Evolutionary conservation across 2,113 vertebrate genomes (phyloP), one percentile per base, ranked within the genome.

Genomic region (Serilophus lunatus): DNA sequence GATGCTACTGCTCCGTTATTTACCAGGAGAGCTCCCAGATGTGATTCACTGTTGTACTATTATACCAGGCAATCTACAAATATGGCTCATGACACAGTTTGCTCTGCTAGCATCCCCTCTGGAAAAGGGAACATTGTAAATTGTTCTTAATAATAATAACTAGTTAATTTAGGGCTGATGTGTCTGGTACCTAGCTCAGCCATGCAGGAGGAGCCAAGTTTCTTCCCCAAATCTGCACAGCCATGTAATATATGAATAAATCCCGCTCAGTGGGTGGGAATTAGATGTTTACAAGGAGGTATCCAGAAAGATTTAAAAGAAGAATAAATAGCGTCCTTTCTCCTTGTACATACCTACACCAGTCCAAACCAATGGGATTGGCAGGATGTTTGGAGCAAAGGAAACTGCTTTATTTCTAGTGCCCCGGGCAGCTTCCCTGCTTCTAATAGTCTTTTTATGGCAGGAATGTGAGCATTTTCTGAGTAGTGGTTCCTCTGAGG

Each of bases 401-500:
- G 57, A 49, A 76, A 33, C n/a, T 72, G 44, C 40, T 42, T 18
- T 42, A 28, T 33, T 38, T n/a, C 35, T 86, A 26, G 36, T 60
- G 33, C 44, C 28, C 25, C 1, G 1, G 36, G 50, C 35, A 50
- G 1, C 33, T 71, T 12, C 28, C 28, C 31, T 47, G 51, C 42
- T 94, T 45, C 50, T 44, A 38, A 25, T 6, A 81, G 35, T 10
- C 4, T 84, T 63, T 81, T 38, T 31, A 75, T 10, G 40, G 31
- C 18, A 29, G 7, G 9, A 81, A 28, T 0, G 0, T 29, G 42
- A 63, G 15, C 0, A 0, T 78, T 69, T 63, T 40, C 35, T 20
- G 26, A 35, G 50, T 24, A 29, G 25, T 63, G 47, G 35, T 18
- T 85, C 29, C 40, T 84, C 69, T 64, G 57, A 79, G 69, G 20